Conservation (phyloP, 2,888 invertebrate species). For the Pyrochroa serraticornis region DNA sequence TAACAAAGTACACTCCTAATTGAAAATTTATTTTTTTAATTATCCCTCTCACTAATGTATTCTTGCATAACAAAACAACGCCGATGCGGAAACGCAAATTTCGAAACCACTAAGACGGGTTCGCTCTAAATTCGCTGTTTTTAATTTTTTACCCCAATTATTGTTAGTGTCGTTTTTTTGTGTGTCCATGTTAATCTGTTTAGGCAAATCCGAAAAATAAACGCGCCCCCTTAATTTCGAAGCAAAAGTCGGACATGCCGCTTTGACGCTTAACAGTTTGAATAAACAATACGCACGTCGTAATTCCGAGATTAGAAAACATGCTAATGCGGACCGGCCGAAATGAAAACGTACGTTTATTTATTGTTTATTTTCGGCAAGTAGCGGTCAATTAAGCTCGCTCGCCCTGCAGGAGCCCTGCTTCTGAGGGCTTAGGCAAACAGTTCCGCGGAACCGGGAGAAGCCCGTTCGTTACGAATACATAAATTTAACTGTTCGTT, state of each 20-base stretch:
- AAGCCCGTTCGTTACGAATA: constrained; percentile 23
- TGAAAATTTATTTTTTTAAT: constrained; percentile 53
- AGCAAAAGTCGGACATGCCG: constrained; percentile 26
- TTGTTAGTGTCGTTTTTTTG: too few relatives aligned
- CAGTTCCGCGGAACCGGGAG: constrained; percentile 22
- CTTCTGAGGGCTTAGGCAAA: constrained; percentile 25
- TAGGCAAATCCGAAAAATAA: constrained; percentile 39
- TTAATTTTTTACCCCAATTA: too few relatives aligned
- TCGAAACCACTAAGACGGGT: too few relatives aligned
- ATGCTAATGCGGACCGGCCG: constrained; percentile 31
- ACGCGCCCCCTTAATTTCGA: constrained; percentile 34
- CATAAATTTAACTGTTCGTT: constrained; percentile 28
- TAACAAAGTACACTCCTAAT: constrained; percentile 52
- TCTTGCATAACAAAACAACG: constrained; percentile 22
- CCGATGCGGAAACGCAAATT: not conserved
- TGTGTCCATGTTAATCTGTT: constrained; percentile 31
- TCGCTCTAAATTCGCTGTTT: too few relatives aligned
- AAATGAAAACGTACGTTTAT: constrained; percentile 28
- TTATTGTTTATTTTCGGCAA: constrained; percentile 31
- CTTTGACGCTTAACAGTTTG: constrained; percentile 32
- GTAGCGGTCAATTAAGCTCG: constrained; percentile 31
- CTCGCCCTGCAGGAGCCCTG: constrained; percentile 17
- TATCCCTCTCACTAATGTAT: constrained; percentile 42
- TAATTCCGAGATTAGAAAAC: constrained; percentile 37
- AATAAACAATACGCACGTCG: constrained; percentile 37